Percentiles rank a stretch among this genome's conserved stretches.
Conservation (phyloP, 2,888 invertebrate species). For the Pristionchus entomophagus region DNA sequence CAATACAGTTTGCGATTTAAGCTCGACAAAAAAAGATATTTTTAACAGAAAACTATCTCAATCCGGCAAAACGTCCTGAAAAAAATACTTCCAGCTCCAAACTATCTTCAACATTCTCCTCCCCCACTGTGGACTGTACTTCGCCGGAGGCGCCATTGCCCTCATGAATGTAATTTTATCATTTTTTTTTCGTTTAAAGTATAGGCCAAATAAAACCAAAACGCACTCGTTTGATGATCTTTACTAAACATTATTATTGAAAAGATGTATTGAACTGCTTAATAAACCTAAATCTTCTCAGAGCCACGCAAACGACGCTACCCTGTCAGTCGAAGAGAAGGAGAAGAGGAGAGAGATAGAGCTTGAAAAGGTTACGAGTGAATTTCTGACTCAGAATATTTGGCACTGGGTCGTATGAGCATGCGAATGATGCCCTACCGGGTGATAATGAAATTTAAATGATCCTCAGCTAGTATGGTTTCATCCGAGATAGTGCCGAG, state of each 20-base stretch:
- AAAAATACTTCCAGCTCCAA: background rate
- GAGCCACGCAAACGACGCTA: background rate
- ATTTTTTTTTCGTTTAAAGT: background rate
- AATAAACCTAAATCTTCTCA: background rate
- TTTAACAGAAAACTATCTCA: too few relatives aligned
- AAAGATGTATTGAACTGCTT: background rate
- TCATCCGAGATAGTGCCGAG: too few relatives aligned
- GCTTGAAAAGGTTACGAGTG: background rate
- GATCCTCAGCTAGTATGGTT: too few relatives aligned
- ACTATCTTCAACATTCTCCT: background rate
- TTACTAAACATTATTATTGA: background rate
- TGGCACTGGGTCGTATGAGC: too few relatives aligned
- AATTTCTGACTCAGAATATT: too few relatives aligned
- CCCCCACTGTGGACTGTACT: conserved; percentile 11
- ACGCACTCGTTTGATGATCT: too few relatives aligned
- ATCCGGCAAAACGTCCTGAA: background rate
- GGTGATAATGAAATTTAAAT: too few relatives aligned
- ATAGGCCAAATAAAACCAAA: too few relatives aligned
- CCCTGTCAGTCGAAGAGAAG: background rate
- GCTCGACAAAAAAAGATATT: too few relatives aligned
- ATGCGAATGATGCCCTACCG: too few relatives aligned
- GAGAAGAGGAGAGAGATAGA: conserved; percentile 3
- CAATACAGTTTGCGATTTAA: too few relatives aligned
- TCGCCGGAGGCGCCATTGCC: background rate
- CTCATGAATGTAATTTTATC: background rate